Evolutionary conservation across 2,888 invertebrate species (phyloP).

Genomic region (Hyposoter dolosus): DNA sequence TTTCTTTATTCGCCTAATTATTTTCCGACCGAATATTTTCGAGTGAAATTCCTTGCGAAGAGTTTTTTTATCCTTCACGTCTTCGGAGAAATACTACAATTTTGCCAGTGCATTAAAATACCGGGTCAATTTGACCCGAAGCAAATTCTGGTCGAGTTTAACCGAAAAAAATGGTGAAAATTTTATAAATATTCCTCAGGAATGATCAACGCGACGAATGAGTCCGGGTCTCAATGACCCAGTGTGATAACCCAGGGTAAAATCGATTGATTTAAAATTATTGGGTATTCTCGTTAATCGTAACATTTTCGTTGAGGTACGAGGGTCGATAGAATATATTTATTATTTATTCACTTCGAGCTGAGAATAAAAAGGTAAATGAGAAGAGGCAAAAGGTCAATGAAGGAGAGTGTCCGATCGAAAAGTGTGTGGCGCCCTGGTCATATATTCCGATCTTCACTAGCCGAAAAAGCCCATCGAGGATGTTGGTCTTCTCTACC

Average conservation of each 20-base stretch:
- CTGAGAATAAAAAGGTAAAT: conserved; percentile 1
- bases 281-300: not conserved
- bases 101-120: no score
- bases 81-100: no score
- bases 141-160: no score
- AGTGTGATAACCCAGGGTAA: no score
- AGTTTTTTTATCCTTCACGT: not conserved
- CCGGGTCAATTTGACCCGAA: no score
- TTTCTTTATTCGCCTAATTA: not conserved
- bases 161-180: no score
- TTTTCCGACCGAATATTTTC: not conserved
- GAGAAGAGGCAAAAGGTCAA: not conserved
- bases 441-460: conserved; percentile 25
- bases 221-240: no score
- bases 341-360: not conserved
- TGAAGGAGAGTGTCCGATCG: conserved; percentile 1
- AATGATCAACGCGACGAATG: no score
- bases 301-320: not conserved
- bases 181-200: no score
- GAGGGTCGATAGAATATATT: not conserved
- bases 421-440: not conserved
- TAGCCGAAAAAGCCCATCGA: conserved; percentile 7
- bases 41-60: not conserved
- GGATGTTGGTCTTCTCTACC: conserved; percentile 33
- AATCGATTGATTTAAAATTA: not conserved